Conservation (phyloP, 2,797 vertebrate genomes). For the Limnodromus scolopaceus region DNA sequence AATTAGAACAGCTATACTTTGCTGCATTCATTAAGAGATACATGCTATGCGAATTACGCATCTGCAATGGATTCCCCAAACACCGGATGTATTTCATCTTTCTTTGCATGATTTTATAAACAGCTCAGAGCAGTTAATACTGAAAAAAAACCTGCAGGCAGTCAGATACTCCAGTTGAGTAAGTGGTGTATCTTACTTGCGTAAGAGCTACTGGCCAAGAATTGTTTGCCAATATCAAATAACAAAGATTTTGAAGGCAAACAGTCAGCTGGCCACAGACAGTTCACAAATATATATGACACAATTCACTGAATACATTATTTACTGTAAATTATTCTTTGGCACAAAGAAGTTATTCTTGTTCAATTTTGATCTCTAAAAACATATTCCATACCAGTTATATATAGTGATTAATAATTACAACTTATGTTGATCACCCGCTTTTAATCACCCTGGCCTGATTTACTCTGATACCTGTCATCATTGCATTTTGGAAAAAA, state of each 20-base stretch:
- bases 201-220: background rate
- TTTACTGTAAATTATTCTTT: background rate
- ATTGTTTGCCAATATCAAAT: background rate
- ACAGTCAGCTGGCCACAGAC: background rate
- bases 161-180: background rate
- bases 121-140: background rate
- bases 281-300: background rate
- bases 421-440: background rate
- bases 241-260: background rate
- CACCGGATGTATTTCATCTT: background rate
- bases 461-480: background rate
- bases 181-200: background rate
- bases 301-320: background rate
- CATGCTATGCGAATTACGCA: background rate
- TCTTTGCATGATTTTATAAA: conserved; percentile 3
- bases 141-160: background rate
- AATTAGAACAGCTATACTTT: conserved; percentile 7
- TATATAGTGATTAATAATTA: background rate
- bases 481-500: background rate
- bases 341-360: background rate
- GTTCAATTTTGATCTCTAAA: background rate
- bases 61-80: background rate
- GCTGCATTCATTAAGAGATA: background rate
- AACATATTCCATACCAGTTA: background rate
- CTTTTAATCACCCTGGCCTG: background rate